Evolutionary conservation across 2,113 vertebrate genomes (phyloP), one percentile per base, ranked within the genome.

Genomic region (Junco hyemalis): DNA sequence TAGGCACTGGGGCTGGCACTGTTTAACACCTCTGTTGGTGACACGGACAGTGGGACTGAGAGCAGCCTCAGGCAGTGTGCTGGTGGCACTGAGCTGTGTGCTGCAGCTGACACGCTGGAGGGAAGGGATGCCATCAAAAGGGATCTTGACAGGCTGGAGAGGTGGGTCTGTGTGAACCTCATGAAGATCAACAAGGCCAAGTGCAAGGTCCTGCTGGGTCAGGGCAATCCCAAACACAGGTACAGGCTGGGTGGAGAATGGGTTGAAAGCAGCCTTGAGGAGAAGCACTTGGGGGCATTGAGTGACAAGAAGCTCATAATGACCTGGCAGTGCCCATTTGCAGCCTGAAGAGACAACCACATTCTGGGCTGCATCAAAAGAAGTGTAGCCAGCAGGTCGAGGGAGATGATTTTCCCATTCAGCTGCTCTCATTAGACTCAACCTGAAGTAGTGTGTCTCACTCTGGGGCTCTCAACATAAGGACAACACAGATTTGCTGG

Each of bases 1-100:
- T 25, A 0, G 0, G 20, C 17, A 8, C 24, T 47, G n/a, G n/a
- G 19, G 20, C 15, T 12, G 20, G 20, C 1, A 1, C 22, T 26
- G 31, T 36, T 51, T 33, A 26, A 31, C 9, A 6, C 18, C 63
- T 68, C 12, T 59, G 36, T 36, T 6, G 18, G 44, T 44, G 53
- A 36, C 72, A 51, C 3, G 22, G 53, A 16, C 48, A 61, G 35
- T 20, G n/a, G n/a, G 12, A 63, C 38, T 19, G 45, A 68, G 53
- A 44, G 22, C 36, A 51, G 12, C 47, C 23, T n/a, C 38, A 38
- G 33, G 12, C 53, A 22, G 45, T 36, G 26, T 60, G 22, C 26
- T 51, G 54, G 9, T 69, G 45, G 16, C 45, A 33, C 17, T 22
- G 64, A 60, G 17, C 17, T 86, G 31, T 23, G 63, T 48, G 42